Evolutionary conservation across 53 echinoderm and acorn worm species (phyloP), one percentile per base, ranked within the genome.

Genomic region (Mesocentrotus franciscanus): DNA sequence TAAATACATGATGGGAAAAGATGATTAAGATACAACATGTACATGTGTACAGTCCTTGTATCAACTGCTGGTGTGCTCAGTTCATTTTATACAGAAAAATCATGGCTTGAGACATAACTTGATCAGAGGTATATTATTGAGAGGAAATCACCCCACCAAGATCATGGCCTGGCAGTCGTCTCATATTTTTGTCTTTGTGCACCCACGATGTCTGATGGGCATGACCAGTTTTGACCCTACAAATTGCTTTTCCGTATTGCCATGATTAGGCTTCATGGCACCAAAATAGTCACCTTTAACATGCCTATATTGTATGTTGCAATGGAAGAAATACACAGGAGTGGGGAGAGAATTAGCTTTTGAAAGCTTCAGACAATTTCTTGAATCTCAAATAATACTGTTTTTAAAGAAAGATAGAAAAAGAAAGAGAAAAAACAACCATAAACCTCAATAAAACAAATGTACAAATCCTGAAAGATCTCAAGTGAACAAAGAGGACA

Each of bases 181-280:
- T 76, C 33, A 33, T 76, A 76, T 76, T 76, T 76, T 33, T 76
- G 76, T 76, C 76, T 39, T 42, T 39, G 42, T 81, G 42, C 36
- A 18, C 81, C 81, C 18, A 8, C 42, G 33, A 9, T 84, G 58
- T 87, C 87, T 87, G 87, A 87, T 87, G 56, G 29, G 87, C 87
- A 10, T 87, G 87, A 87, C 87, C 87, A 58, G 87, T 87, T 87
- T 87, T 87, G 87, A 87, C 57, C 87, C 58, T 87, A 29, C 58
- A 87, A 58, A 87, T 87, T 87, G 15, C 87, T 87, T 58, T 87
- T 56, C 87, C 87, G 59, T 87, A 87, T 87, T 87, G 87, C 87
- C n/a, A 56, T 58, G 57, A 87, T 58, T 57, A 57, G 87, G 87
- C 87, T 57, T 58, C 17, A 7, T 29, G 87, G 57, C 87, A 87